These are phyloP conservation scores for Epistrophe eligans DNA, from an alignment of 2,888 invertebrate species.

Conservation along the genomic window DNA sequence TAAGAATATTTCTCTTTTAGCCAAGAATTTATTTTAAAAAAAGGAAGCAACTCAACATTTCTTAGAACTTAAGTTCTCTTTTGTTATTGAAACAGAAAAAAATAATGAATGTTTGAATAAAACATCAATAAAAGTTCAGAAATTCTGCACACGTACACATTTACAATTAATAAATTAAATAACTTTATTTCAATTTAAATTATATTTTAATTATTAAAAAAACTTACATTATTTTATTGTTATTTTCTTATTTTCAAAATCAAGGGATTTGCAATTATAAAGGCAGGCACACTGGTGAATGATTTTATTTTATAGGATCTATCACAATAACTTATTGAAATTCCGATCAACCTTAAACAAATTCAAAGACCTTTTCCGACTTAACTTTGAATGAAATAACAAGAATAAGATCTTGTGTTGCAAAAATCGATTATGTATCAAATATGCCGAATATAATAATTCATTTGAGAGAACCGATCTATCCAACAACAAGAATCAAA, in stretches of 20 bases:
- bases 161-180: conserved; percentile 1
- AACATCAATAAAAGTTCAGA: background rate
- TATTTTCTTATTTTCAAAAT: conserved; percentile 37
- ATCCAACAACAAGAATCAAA: conserved; percentile 84
- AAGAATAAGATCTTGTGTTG: conserved; percentile 66
- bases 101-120: conserved; percentile 6
- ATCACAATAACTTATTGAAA: conserved; percentile 29
- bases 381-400: conserved; percentile 23
- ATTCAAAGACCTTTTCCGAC: conserved; percentile 33
- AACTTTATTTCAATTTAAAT: background rate
- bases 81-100: background rate
- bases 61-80: background rate
- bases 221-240: conserved; percentile 43
- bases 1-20: conserved; percentile 46
- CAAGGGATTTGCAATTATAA: background rate
- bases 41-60: background rate
- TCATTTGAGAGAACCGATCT: conserved; percentile 82
- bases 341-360: conserved; percentile 51
- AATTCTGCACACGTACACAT: conserved; percentile 34
- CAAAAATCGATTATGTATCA: conserved; percentile 64
- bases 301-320: conserved; percentile 28
- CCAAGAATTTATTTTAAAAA: background rate
- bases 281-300: conserved; percentile 3
- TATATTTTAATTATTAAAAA: background rate
- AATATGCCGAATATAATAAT: conserved; percentile 43